These are phyloP conservation scores for Parthenolecanium corni DNA, from an alignment of 2,888 invertebrate genomes.

Conservation along the genomic window DNA sequence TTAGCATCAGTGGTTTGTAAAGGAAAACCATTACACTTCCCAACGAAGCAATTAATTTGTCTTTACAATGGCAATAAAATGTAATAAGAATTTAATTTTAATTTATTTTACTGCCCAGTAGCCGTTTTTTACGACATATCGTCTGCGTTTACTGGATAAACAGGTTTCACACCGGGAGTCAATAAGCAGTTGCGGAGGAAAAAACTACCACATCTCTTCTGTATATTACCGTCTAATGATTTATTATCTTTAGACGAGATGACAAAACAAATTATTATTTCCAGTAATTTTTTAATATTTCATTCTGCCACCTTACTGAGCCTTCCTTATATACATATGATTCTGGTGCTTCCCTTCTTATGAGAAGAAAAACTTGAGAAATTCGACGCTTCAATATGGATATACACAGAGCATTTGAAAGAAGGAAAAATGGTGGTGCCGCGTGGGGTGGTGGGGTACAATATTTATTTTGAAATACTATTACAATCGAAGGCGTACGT, in stretches of 20 bases:
- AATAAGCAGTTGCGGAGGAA: background rate
- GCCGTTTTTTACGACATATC: constrained; percentile 28
- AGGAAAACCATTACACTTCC: too few species aligned
- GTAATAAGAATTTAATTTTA: constrained; percentile 28
- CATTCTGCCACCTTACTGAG: too few species aligned
- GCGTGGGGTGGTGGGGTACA: too few species aligned
- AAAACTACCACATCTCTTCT: constrained; percentile 10
- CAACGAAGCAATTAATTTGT: constrained; percentile 21
- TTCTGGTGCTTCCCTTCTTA: too few species aligned
- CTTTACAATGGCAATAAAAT: constrained; percentile 26
- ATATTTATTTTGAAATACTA: too few species aligned
- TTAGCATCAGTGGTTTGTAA: background rate
- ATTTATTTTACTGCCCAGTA: constrained; percentile 26
- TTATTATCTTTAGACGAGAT: constrained; percentile 25
- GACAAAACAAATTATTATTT: constrained; percentile 25
- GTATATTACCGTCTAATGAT: constrained; percentile 23
- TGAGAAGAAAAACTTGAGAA: too few species aligned
- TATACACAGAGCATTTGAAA: too few species aligned
- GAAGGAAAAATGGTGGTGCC: too few species aligned
- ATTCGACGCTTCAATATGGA: too few species aligned
- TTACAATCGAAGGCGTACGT: too few species aligned
- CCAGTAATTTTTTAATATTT: constrained; percentile 14
- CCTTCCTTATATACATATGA: too few species aligned
- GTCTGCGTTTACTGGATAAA: constrained; percentile 23
- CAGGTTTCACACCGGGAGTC: constrained; percentile 20